Evolutionary conservation across 2,888 invertebrate genomes (phyloP).

Genomic region (Macrophya alboannulata): DNA sequence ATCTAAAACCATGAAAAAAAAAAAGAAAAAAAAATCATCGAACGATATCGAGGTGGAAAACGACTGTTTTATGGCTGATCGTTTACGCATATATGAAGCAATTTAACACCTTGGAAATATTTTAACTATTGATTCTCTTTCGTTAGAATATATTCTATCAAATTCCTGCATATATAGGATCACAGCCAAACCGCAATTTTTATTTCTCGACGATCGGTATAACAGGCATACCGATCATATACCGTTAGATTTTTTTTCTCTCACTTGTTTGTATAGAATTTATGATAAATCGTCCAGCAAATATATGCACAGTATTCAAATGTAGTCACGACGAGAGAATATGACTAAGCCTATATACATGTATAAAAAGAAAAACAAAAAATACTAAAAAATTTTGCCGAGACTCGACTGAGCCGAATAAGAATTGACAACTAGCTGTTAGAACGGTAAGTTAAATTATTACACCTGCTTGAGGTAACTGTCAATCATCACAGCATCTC

Average conservation of each 20-base stretch:
- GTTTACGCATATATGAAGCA: conserved; percentile 5
- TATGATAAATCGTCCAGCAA: not conserved
- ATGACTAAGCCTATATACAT: no score
- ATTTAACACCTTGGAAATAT: conserved; percentile 16
- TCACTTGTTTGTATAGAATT: not conserved
- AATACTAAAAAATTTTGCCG: not conserved
- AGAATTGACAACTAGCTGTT: conserved; percentile 25
- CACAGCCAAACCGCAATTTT: not conserved
- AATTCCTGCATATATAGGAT: no score
- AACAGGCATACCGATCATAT: not conserved
- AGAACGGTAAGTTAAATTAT: conserved; percentile 27
- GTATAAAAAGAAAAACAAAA: not conserved
- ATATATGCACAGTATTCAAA: not conserved
- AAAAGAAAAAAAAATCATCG: not conserved
- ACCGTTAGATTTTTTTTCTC: not conserved
- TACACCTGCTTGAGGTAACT: conserved; percentile 21
- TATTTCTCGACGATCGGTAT: not conserved
- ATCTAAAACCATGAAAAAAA: not conserved
- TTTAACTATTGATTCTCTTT: not conserved
- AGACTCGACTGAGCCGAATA: not conserved
- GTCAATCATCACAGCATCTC: not conserved
- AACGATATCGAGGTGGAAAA: not conserved
- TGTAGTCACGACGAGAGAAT: not conserved
- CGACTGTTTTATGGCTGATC: conserved; percentile 19
- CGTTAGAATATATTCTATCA: not conserved